Base-by-base conservation (phyloP, 2,888 invertebrate species). In the Platycheirus albimanus region DNA sequence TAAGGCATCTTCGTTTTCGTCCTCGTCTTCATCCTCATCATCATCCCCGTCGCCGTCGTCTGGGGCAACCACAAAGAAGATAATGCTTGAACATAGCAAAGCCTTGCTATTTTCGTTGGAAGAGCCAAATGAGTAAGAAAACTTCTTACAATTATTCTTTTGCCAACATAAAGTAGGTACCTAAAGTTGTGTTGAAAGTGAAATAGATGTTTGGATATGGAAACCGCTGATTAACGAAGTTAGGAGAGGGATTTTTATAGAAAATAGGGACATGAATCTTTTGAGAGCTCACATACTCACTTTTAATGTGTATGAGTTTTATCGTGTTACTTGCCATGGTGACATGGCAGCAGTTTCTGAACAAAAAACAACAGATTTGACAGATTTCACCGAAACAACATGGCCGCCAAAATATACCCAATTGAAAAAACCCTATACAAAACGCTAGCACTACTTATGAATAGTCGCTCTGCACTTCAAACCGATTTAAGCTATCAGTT, bases 21-120 rank as follows among this genome's bases (percentile, higher is more conserved):
- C 17, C 7, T 33, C 33, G 2, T 33, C 17, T 54, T 33, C n/a
- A n/a, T n/a, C n/a, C n/a, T n/a, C n/a, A n/a, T n/a, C n/a, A n/a
- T n/a, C n/a, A n/a, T n/a, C n/a, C n/a, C n/a, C n/a, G n/a, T n/a
- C n/a, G n/a, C n/a, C n/a, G 36, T 54, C 77, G 78, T 83, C 71
- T 83, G 63, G 51, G 45, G 54, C 52, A 71, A 41, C 77, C 67
- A 61, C 58, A 77, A 71, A 77, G 81, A 13, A 41, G 54, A 61
- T 36, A 63, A 41, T 52, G 28, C 76, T 70, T 66, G 17, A 75
- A 33, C 24, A 51, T 70, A 49, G 49, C n/a, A 8, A 33, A 28
- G 38, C 41, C 51, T 54, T 63, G 52, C 72, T 52, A 43, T 72
- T 52, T 61, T 61, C 41, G 43, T 61, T 66, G 2, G 38, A 43